These are phyloP conservation scores for Eustalomyia histrio DNA, from an alignment of 2,888 invertebrate genomes.

Conservation along the genomic window DNA sequence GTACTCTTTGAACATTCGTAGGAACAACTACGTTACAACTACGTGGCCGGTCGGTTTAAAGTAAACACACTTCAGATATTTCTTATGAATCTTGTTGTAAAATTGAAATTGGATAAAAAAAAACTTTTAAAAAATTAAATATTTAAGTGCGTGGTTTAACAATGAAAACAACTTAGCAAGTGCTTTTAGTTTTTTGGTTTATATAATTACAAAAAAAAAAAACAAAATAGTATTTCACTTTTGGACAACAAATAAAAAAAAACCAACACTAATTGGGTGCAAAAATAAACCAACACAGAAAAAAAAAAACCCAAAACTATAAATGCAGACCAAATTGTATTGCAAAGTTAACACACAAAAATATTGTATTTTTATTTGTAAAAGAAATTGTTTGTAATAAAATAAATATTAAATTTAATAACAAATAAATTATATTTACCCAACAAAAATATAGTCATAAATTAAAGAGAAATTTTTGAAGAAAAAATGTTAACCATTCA, in stretches of 20 bases:
- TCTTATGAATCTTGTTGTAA: slow-evolving; percentile 25
- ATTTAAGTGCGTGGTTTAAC: slow-evolving; percentile 30
- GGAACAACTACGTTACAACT: not conserved
- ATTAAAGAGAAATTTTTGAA: not conserved
- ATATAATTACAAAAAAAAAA: slow-evolving; percentile 14
- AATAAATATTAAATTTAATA: not conserved
- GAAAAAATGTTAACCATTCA: not conserved
- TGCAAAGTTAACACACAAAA: slow-evolving; percentile 20
- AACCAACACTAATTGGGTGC: slow-evolving; percentile 34
- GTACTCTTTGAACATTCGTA: slow-evolving; percentile 45
- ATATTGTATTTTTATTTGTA: not conserved
- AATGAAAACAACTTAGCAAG: slow-evolving; percentile 37
- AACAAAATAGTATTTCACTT: not conserved
- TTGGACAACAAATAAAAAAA: slow-evolving; percentile 3
- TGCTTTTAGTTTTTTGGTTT: slow-evolving; percentile 29
- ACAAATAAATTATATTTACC: too few species aligned
- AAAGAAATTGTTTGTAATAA: slow-evolving; percentile 11
- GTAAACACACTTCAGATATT: not conserved
- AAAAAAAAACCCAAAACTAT: slow-evolving; percentile 1
- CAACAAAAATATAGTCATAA: not conserved
- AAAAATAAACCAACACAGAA: slow-evolving; percentile 24
- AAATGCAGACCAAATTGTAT: not conserved
- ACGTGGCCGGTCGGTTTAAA: not conserved
- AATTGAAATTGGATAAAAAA: slow-evolving; percentile 34
- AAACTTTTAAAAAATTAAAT: slow-evolving; percentile 22